Percentiles rank a stretch among this genome's conserved stretches.
phyloP scores from a whole-genome alignment of 2,113 vertebrate genomes.

The Poeciliopsis prolifica region DNA sequence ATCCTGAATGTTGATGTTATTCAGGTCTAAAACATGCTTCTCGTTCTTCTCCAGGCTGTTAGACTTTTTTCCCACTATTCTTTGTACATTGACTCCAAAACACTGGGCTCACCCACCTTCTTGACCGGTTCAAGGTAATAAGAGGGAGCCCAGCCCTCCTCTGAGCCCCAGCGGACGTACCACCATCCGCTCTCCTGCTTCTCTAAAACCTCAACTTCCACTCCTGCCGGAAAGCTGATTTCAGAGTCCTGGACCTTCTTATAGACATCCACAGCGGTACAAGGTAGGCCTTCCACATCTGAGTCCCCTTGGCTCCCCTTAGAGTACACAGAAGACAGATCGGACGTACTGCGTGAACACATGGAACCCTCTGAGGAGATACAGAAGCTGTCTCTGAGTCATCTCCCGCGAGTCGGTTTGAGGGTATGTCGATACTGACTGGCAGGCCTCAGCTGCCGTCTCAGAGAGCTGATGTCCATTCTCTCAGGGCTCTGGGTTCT shows the following conservation, averaged over 20 bases:
- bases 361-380: slow-evolving; percentile 85
- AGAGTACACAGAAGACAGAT: slow-evolving; percentile 83
- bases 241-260: slow-evolving; percentile 96
- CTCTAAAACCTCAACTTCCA: slow-evolving; percentile 91
- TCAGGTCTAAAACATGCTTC: slow-evolving; percentile 89
- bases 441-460: slow-evolving; percentile 90
- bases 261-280: slow-evolving; percentile 87
- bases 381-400: slow-evolving; percentile 88
- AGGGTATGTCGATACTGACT: slow-evolving; percentile 87
- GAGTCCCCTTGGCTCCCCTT: slow-evolving; percentile 85
- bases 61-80: slow-evolving; percentile 82
- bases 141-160: slow-evolving; percentile 96
- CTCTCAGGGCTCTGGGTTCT: slow-evolving; percentile 92
- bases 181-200: slow-evolving; percentile 97
- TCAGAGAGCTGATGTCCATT: slow-evolving; percentile 93
- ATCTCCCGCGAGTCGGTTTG: slow-evolving; percentile 88
- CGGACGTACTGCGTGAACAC: slow-evolving; percentile 86
- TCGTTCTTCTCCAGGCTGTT: slow-evolving; percentile 96
- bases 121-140: slow-evolving; percentile 89
- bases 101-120: slow-evolving; percentile 71
- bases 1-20: slow-evolving; percentile 90
- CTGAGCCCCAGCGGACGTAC: slow-evolving; percentile 87
- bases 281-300: slow-evolving; percentile 76
- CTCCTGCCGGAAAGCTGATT: slow-evolving; percentile 92
- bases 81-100: slow-evolving; percentile 76